Evolutionary conservation across 1,140 invertebrate genomes (phyloP).

Genomic region (Drosophila teissieri): DNA sequence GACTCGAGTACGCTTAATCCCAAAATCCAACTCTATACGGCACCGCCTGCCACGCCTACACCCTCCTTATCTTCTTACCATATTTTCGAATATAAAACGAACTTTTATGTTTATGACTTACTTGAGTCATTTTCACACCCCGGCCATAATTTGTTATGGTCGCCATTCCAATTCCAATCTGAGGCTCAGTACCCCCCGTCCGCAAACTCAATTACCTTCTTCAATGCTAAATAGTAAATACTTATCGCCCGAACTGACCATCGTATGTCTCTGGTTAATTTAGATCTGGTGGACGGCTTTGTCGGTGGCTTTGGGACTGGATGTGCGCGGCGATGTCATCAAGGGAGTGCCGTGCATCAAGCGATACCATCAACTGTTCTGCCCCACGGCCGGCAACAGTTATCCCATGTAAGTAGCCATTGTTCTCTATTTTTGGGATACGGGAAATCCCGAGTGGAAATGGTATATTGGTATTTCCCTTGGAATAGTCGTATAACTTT

Average conservation of each 20-base stretch:
- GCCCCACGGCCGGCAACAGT: constrained; percentile 94
- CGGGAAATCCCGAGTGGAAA: constrained; percentile 34
- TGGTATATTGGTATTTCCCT: constrained; percentile 18
- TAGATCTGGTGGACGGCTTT: constrained; percentile 95
- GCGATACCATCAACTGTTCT: constrained; percentile 94
- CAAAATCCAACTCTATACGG: constrained; percentile 27
- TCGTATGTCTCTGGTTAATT: constrained; percentile 62
- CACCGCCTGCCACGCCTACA: neutral
- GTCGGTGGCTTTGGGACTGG: constrained; percentile 92
- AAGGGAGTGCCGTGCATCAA: constrained; percentile 95
- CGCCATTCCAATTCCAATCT: constrained; percentile 41
- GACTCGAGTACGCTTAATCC: constrained; percentile 25
- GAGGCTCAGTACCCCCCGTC: constrained; percentile 33
- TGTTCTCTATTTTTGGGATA: constrained; percentile 12
- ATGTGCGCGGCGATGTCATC: constrained; percentile 93
- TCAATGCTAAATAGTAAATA: constrained; percentile 25
- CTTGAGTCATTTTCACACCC: constrained; percentile 77
- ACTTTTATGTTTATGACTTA: constrained; percentile 68
- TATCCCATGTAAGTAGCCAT: constrained; percentile 93
- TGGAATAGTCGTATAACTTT: constrained; percentile 9
- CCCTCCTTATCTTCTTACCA: neutral
- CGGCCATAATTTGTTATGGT: constrained; percentile 67
- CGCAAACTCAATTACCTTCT: constrained; percentile 21
- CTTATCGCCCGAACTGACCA: neutral
- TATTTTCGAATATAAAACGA: constrained; percentile 33